These are phyloP conservation scores for Rhingia rostrata DNA, from an alignment of 2,888 invertebrate species.

Conservation along the genomic window DNA sequence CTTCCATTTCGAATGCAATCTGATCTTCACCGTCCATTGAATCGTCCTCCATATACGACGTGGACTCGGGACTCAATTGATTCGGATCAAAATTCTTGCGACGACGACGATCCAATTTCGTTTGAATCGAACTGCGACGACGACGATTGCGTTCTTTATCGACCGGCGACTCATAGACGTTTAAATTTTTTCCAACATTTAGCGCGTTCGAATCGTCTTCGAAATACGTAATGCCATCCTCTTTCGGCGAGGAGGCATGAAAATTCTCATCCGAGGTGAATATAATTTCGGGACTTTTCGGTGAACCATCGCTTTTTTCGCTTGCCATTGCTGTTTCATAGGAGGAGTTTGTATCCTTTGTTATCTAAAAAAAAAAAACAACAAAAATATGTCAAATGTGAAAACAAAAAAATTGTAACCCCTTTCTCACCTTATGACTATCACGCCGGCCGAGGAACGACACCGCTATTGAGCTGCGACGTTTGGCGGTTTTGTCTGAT, in stretches of 20 bases:
- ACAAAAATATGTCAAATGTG: conserved; percentile 1
- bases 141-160: conserved; percentile 81
- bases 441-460: conserved; percentile 81
- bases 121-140: conserved; percentile 82
- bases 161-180: conserved; percentile 75
- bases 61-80: conserved; percentile 78
- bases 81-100: conserved; percentile 81
- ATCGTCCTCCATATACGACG: conserved; percentile 77
- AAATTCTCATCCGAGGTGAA: conserved; percentile 80
- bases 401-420: background rate
- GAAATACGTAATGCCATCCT: conserved; percentile 79
- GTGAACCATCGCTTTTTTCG: conserved; percentile 82
- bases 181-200: conserved; percentile 54
- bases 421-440: conserved; percentile 79
- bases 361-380: conserved; percentile 61
- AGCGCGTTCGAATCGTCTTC: conserved; percentile 79
- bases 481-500: conserved; percentile 80
- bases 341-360: conserved; percentile 76
- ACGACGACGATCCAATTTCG: conserved; percentile 82
- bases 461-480: conserved; percentile 83
- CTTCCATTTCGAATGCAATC: conserved; percentile 75
- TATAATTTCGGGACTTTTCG: conserved; percentile 79
- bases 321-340: conserved; percentile 82
- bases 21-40: conserved; percentile 66
- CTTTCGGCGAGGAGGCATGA: conserved; percentile 80